Conservation (phyloP, 2,888 invertebrate genomes). For the Mesopsocus fuscifrons region DNA sequence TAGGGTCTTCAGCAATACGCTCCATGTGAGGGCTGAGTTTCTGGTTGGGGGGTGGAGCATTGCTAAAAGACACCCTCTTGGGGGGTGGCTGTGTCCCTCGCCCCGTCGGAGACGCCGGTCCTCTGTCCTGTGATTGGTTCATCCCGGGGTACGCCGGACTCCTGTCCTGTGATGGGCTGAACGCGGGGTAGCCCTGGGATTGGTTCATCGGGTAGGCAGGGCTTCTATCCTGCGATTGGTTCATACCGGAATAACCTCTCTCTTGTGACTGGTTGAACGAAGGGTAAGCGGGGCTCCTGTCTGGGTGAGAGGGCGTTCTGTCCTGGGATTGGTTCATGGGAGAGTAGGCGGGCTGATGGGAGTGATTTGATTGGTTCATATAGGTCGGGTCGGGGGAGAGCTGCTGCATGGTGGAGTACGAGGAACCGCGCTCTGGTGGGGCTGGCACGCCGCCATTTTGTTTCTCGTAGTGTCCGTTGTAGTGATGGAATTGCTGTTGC, state of each 20-base stretch:
- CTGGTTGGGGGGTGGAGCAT: not conserved
- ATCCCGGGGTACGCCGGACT: constrained; percentile 13
- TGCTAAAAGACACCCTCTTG: constrained; percentile 12
- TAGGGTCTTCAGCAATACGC: constrained; percentile 57
- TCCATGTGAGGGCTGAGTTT: constrained; percentile 23
- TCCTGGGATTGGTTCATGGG: no score
- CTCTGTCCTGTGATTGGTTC: no score
- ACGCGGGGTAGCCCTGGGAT: constrained; percentile 14
- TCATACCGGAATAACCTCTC: no score
- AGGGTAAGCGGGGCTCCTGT: no score
- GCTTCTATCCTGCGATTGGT: no score
- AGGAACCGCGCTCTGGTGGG: constrained; percentile 76
- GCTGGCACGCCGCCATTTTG: constrained; percentile 28
- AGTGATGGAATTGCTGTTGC: constrained; percentile 14
- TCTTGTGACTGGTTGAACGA: no score
- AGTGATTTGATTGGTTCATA: no score
- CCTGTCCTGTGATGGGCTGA: constrained; percentile 14
- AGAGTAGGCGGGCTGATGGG: no score
- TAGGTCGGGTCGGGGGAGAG: no score
- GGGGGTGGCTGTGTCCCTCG: constrained; percentile 12
- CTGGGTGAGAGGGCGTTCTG: no score
- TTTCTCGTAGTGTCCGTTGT: constrained; percentile 13
- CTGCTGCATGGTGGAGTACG: constrained; percentile 60
- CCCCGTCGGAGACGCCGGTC: constrained; percentile 10
- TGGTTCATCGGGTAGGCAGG: no score